Percentiles rank a stretch among this genome's conserved stretches.
Conservation (phyloP, 2,113 vertebrate genomes). For the Morone saxatilis region DNA sequence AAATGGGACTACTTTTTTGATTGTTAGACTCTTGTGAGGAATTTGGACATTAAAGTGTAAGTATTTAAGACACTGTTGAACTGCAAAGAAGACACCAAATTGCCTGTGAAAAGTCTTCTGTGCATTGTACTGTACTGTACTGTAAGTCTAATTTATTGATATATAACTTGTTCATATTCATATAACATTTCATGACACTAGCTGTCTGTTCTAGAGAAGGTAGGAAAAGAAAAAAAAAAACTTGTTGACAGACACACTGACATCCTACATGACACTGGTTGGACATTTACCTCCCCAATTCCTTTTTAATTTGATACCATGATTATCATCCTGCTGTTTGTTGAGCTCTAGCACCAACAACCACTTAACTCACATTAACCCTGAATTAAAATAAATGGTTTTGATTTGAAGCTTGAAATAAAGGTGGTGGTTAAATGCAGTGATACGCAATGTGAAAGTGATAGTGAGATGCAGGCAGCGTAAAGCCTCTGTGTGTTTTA, state of each 20-base stretch:
- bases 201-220: background rate
- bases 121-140: background rate
- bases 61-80: background rate
- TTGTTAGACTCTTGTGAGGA: background rate
- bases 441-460: conserved; percentile 38
- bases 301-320: background rate
- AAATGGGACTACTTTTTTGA: background rate
- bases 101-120: background rate
- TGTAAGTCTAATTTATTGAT: background rate
- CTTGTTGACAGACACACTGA: background rate
- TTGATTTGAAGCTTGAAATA: conserved; percentile 42
- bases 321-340: background rate
- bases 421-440: conserved; percentile 30
- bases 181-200: background rate
- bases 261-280: background rate
- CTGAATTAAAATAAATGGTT: conserved; percentile 47
- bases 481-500: conserved; percentile 15
- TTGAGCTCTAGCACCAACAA: background rate
- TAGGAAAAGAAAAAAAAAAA: too few relatives aligned
- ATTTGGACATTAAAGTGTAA: background rate
- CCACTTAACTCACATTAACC: conserved; percentile 49
- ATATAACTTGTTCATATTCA: background rate
- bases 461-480: background rate
- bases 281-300: background rate
- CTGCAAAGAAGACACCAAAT: background rate